Evolutionary conservation across 2,797 vertebrate genomes (phyloP).

Genomic region (Danio kyathit): DNA sequence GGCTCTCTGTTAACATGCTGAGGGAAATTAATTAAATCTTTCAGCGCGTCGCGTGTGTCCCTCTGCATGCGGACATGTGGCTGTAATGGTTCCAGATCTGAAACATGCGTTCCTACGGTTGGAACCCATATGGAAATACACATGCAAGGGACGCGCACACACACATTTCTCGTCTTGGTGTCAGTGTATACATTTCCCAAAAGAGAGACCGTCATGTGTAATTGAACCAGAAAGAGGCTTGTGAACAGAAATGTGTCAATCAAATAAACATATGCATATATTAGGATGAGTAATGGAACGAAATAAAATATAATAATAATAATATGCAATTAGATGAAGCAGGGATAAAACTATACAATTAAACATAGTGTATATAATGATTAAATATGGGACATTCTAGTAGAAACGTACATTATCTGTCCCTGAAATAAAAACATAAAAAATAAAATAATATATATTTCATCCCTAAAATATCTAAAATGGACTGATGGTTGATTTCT

Average conservation of each 20-base stretch:
- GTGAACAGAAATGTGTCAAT: slow-evolving; percentile 65
- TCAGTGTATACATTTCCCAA: slow-evolving; percentile 34
- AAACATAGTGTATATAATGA: too few relatives aligned
- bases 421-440: too few relatives aligned
- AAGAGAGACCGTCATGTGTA: slow-evolving; percentile 57
- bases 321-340: not conserved
- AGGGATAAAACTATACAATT: too few relatives aligned
- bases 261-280: slow-evolving; percentile 65
- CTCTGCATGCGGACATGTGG: slow-evolving; percentile 45
- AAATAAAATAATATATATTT: too few relatives aligned
- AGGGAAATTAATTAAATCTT: slow-evolving; percentile 57
- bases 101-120: slow-evolving; percentile 35
- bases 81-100: slow-evolving; percentile 47
- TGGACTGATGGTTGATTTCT: too few relatives aligned
- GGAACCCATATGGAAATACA: slow-evolving; percentile 40
- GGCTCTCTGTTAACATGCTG: slow-evolving; percentile 69
- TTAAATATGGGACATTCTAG: too few relatives aligned
- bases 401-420: too few relatives aligned
- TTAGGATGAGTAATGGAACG: slow-evolving; percentile 61
- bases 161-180: slow-evolving; percentile 16
- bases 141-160: not conserved
- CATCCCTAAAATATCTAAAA: too few relatives aligned
- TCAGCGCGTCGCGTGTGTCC: slow-evolving; percentile 35
- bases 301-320: not conserved
- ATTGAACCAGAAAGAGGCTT: slow-evolving; percentile 34